Conservation (phyloP, 2,888 invertebrate genomes). For the Melipona beecheii region DNA sequence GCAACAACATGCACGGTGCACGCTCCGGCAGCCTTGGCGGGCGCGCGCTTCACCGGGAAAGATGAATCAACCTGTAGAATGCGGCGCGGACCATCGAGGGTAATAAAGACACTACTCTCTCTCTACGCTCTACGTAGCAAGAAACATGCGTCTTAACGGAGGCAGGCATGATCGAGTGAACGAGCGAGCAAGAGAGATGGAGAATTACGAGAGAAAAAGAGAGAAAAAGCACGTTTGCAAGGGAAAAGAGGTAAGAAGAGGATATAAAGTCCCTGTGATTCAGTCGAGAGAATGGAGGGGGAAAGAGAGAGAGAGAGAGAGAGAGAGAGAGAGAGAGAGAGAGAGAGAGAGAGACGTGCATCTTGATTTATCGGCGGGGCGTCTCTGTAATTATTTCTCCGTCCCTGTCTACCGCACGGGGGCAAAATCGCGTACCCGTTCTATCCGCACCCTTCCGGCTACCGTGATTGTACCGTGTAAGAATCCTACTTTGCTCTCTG, state of each 20-base stretch:
- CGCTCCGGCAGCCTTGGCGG: background rate
- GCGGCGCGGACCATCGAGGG: slow-evolving; percentile 68
- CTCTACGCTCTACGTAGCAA: slow-evolving; percentile 71
- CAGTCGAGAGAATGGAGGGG: slow-evolving; percentile 5
- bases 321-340: too few relatives aligned
- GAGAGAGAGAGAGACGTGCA: slow-evolving; percentile 68
- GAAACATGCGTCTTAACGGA: slow-evolving; percentile 68
- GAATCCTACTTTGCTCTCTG: slow-evolving; percentile 61
- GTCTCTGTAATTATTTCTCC: slow-evolving; percentile 83
- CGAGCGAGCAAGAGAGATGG: slow-evolving; percentile 26
- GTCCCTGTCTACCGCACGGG: slow-evolving; percentile 69
- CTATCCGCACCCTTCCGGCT: slow-evolving; percentile 79
- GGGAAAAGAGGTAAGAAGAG: slow-evolving; percentile 49
- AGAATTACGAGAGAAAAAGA: background rate
- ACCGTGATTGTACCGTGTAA: slow-evolving; percentile 75
- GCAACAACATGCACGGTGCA: background rate
- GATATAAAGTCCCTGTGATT: background rate
- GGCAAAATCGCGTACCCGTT: slow-evolving; percentile 46
- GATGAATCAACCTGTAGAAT: slow-evolving; percentile 77
- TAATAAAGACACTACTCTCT: slow-evolving; percentile 78
- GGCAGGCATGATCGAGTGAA: slow-evolving; percentile 50
- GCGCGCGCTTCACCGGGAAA: background rate
- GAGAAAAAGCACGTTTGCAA: slow-evolving; percentile 7
- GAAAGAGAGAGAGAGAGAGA: background rate
- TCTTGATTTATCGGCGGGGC: slow-evolving; percentile 83